Conservation (phyloP, 2,113 vertebrate genomes). For the Theristicus caerulescens region DNA sequence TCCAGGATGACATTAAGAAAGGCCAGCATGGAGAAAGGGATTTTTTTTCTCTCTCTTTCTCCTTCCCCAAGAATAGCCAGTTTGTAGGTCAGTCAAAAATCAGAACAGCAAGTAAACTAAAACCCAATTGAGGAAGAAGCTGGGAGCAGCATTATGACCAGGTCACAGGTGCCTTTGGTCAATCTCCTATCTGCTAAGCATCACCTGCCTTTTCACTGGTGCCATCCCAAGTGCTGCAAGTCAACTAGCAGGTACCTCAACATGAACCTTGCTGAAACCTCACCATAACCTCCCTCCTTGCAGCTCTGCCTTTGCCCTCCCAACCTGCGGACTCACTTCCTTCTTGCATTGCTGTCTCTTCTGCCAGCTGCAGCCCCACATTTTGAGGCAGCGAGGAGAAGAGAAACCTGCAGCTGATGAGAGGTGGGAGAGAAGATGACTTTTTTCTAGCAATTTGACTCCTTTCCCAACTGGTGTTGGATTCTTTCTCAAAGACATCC, state of each 20-base stretch:
- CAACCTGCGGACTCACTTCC: background rate
- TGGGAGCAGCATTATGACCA: background rate
- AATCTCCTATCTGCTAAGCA: background rate
- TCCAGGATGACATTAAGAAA: background rate
- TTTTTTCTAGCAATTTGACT: background rate
- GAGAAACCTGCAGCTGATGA: background rate
- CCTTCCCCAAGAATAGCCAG: background rate
- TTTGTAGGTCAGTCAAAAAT: background rate
- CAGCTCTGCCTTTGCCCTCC: background rate
- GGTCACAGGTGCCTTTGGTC: background rate
- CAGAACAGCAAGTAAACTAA: background rate
- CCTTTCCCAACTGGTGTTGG: background rate
- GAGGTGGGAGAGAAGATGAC: background rate
- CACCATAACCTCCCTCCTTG: background rate
- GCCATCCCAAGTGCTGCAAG: background rate
- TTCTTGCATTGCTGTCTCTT: background rate
- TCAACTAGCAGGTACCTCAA: background rate
- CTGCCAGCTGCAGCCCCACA: background rate
- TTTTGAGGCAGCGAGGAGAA: background rate
- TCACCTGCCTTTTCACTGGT: background rate
- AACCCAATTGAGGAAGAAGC: background rate
- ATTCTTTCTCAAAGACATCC: background rate
- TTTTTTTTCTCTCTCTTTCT: background rate
- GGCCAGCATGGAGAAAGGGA: background rate
- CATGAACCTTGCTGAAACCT: background rate